phyloP scores from a whole-genome alignment of 2,888 invertebrate species.

The Zele albiditarsus region DNA sequence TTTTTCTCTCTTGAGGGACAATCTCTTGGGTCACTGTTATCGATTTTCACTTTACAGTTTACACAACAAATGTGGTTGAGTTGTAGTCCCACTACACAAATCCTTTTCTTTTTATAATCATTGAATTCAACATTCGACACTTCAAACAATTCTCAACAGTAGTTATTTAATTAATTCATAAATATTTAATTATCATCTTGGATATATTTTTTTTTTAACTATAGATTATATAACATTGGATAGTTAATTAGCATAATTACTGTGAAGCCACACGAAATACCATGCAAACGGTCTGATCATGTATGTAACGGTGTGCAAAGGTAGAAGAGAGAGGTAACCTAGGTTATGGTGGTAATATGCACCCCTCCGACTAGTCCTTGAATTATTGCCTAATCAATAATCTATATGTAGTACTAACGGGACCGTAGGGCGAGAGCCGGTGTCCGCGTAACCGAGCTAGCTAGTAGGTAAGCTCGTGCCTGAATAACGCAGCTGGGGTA shows the following conservation, averaged over 20 bases:
- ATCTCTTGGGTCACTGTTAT: conserved; percentile 51
- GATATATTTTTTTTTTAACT: background rate
- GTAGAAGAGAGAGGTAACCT: conserved; percentile 44
- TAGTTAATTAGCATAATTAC: conserved; percentile 70
- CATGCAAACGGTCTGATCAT: background rate
- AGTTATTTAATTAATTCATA: background rate
- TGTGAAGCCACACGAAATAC: conserved; percentile 58
- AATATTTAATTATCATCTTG: background rate
- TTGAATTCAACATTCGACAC: background rate
- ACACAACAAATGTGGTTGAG: conserved; percentile 43
- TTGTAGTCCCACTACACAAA: conserved; percentile 36
- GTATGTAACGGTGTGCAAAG: conserved; percentile 18
- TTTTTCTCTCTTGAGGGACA: conserved; percentile 15
- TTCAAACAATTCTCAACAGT: no score
- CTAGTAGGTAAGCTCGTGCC: conserved; percentile 64
- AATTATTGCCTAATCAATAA: conserved; percentile 73
- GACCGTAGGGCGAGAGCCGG: conserved; percentile 59
- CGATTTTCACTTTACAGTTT: conserved; percentile 50
- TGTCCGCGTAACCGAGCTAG: conserved; percentile 61
- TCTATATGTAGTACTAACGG: conserved; percentile 68
- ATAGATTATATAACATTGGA: conserved; percentile 30
- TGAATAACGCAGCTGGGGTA: conserved; percentile 69
- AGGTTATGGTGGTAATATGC: conserved; percentile 71
- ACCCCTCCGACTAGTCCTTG: conserved; percentile 71
- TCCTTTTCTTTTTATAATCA: background rate